Evolutionary conservation across 2,888 invertebrate species (phyloP).

Genomic region (Gastracanthus pulcherrimus): DNA sequence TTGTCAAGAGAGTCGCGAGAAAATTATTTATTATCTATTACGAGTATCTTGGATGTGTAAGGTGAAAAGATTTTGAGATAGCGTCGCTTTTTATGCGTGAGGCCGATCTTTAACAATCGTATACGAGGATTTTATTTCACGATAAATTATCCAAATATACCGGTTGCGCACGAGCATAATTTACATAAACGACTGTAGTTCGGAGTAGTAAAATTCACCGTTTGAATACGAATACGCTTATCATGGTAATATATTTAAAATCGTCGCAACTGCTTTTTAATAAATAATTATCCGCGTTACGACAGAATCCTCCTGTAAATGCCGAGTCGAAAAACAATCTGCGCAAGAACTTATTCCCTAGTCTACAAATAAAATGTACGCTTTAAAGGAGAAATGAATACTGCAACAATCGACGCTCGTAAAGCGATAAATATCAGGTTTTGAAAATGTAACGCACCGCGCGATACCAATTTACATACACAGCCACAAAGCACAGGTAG

Average conservation of each 20-base stretch:
- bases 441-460: neutral
- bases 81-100: neutral
- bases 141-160: constrained; percentile 5
- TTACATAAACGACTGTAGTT: neutral
- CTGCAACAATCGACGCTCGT: constrained; percentile 2
- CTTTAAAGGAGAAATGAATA: neutral
- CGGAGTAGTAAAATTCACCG: neutral
- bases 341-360: no score
- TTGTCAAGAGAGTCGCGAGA: neutral
- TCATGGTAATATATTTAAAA: neutral
- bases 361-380: no score
- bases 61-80: constrained; percentile 7
- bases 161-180: neutral
- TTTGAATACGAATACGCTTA: neutral
- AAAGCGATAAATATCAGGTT: constrained; percentile 16
- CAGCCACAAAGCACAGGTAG: neutral
- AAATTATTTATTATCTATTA: constrained; percentile 30
- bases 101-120: constrained; percentile 9
- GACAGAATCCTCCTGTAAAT: neutral
- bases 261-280: neutral
- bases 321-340: no score
- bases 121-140: neutral
- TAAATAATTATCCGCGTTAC: neutral
- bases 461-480: neutral
- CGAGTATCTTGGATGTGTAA: neutral